Conservation (phyloP, 2,797 vertebrate species). For the Otus scops region DNA sequence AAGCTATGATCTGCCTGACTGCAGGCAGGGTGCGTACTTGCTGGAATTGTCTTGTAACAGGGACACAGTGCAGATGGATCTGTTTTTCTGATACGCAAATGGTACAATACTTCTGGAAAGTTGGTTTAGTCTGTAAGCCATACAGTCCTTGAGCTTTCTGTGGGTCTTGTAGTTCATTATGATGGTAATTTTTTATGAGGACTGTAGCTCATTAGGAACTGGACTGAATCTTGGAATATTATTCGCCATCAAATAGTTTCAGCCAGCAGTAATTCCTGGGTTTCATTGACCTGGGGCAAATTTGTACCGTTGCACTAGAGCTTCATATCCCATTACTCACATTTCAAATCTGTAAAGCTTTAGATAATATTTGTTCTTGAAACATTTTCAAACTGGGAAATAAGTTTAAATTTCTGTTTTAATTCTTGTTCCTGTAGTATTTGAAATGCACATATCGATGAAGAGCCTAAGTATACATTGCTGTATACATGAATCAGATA, state of each 20-base stretch:
- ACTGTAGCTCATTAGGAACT: not conserved
- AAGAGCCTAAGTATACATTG: not conserved
- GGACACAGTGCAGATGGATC: not conserved
- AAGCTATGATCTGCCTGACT: not conserved
- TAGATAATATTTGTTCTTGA: not conserved
- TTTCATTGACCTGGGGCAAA: not conserved
- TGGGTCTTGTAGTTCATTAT: not conserved
- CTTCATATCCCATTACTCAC: not conserved
- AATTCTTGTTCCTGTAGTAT: conserved; percentile 4
- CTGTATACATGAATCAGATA: not conserved
- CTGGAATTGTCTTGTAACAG: not conserved
- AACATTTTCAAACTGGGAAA: not conserved
- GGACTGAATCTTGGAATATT: not conserved
- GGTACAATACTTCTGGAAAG: not conserved
- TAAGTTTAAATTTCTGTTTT: not conserved
- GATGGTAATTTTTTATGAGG: not conserved
- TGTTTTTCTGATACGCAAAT: not conserved
- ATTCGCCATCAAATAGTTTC: not conserved
- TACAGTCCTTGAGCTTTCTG: not conserved
- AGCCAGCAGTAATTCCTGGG: not conserved
- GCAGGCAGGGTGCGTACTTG: not conserved
- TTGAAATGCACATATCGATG: not conserved
- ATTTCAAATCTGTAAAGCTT: not conserved
- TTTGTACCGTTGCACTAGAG: not conserved
- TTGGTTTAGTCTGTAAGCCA: not conserved